A percentile compares a stretch with the other conserved stretches of the same genome.
Conservation (phyloP, 2,797 vertebrate species). For the Macropus fuliginosus region DNA sequence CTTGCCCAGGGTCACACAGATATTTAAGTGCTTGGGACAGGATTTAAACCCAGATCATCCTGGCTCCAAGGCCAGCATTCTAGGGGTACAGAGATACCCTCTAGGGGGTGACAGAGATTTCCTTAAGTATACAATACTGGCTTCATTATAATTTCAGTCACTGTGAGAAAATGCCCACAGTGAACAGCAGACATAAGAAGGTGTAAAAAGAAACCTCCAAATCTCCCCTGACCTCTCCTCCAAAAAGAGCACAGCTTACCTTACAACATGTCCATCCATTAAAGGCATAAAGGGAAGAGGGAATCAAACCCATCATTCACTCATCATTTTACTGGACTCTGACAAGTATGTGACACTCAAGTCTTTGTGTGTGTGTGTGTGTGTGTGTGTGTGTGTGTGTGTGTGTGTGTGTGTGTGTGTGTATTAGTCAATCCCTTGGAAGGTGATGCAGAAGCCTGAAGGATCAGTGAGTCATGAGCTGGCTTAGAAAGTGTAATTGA, state of each 20-base stretch:
- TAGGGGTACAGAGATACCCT: background rate
- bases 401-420: background rate
- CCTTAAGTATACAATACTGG: background rate
- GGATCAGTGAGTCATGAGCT: background rate
- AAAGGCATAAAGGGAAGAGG: background rate
- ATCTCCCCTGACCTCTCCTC: background rate
- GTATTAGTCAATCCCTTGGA: background rate
- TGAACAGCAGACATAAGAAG: background rate
- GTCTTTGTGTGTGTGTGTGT: background rate
- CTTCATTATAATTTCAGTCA: background rate
- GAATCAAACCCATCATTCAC: background rate
- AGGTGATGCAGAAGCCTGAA: background rate
- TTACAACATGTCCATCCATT: background rate
- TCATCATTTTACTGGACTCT: background rate
- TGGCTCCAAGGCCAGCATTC: background rate
- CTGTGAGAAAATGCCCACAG: background rate
- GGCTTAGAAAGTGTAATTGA: background rate
- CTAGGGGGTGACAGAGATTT: background rate
- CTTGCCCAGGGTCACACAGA: background rate
- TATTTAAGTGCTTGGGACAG: background rate
- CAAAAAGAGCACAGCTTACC: background rate
- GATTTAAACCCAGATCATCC: background rate
- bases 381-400: background rate
- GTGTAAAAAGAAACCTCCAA: background rate
- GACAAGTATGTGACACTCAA: background rate